Evolutionary conservation across 2,797 vertebrate genomes (phyloP), one percentile per base, ranked within the genome.

Genomic region (Enteromius viviparus): DNA sequence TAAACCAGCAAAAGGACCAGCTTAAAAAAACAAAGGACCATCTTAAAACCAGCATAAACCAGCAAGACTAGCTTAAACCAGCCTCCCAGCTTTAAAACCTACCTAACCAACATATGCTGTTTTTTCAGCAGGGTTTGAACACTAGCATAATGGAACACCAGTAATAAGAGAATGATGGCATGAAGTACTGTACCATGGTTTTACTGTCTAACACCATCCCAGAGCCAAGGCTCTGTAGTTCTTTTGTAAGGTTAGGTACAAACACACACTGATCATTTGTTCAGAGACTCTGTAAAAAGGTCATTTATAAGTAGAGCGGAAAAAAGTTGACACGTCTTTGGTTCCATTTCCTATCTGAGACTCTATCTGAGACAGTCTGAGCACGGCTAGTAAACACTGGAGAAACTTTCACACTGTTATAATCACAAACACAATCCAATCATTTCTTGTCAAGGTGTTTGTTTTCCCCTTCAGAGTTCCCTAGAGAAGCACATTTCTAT

Each of bases 401-500:
- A 42, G 29, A 51, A 21, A 14, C 34, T 78, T 76, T 84, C 82
- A 79, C 69, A 60, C 60, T 79, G 62, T 42, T 66, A 64, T 76
- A 79, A 62, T 53, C 78, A 77, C 74, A 53, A 47, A 81, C 68
- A 72, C 79, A 76, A 80, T 71, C 42, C 64, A 79, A 64, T 71
- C 80, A 37, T 66, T 45, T 78, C 58, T 78, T 81, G 68, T 82
- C 74, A 84, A 53, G 51, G 62, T 80, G 40, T 69, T 60, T 83
- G 53, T 80, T 82, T 83, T 68, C 53, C 49, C 32, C 64, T 21
- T 78, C 81, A 71, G n/a, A 23, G 69, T 40, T 66, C 83, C 82
- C 62, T 45, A 65, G 62, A 71, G 62, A 84, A 68, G 62, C 53
- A 72, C 69, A 72, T 53, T 49, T 49, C 58, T 78, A 72, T 74